Conservation (phyloP, 2,888 invertebrate species). For the Phragmatobia fuliginosa region DNA sequence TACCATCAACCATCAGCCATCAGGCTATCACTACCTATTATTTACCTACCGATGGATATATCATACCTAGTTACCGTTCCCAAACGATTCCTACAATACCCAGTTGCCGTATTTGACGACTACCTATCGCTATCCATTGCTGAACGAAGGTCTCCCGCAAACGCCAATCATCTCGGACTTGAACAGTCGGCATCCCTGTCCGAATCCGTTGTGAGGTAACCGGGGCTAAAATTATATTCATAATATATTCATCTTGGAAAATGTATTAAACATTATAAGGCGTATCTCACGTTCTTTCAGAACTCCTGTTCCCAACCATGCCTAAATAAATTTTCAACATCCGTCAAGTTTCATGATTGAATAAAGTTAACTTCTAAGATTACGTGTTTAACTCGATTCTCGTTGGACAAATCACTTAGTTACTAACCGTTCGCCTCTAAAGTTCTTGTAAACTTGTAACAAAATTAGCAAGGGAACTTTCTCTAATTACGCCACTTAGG, state of each 20-base stretch:
- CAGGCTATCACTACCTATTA: too few species aligned
- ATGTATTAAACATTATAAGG: not conserved
- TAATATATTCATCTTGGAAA: not conserved
- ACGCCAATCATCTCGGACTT: too few species aligned
- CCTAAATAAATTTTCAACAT: not conserved
- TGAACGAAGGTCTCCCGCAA: not conserved
- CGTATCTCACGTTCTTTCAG: not conserved
- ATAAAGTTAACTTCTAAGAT: slow-evolving; percentile 1
- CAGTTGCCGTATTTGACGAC: too few species aligned
- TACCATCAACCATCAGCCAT: too few species aligned
- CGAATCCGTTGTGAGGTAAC: too few species aligned
- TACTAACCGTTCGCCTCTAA: slow-evolving; percentile 3
- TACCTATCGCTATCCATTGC: too few species aligned
- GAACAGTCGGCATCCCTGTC: too few species aligned
- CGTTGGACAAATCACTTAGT: slow-evolving; percentile 7
- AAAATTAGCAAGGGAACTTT: slow-evolving; percentile 13
- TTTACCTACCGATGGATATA: too few species aligned
- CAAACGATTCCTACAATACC: too few species aligned
- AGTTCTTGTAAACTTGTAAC: slow-evolving; percentile 16
- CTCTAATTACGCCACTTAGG: slow-evolving; percentile 10
- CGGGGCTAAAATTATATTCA: not conserved
- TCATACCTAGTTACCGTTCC: too few species aligned
- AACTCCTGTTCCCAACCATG: not conserved
- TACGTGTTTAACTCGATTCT: not conserved
- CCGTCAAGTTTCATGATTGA: not conserved